Evolutionary conservation across 92 coral and sea anemone genomes (phyloP).

Genomic region (Phenganax subtilis): DNA sequence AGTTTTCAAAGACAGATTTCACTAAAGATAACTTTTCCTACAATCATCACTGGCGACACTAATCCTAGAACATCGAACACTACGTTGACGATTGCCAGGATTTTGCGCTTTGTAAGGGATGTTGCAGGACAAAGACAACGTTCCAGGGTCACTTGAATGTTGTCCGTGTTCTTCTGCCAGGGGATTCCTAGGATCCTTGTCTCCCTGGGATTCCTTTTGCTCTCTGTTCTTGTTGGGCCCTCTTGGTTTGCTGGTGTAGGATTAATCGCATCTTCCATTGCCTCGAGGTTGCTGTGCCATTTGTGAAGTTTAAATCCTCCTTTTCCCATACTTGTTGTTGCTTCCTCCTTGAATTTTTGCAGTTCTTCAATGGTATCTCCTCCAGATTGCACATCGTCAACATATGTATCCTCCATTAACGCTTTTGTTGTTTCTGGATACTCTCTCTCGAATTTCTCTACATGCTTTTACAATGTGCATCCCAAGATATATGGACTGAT

Average conservation of each 20-base stretch:
- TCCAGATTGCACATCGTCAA: conserved; percentile 19
- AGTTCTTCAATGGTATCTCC: background rate
- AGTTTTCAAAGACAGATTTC: conserved; percentile 45
- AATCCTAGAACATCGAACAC: conserved; percentile 57
- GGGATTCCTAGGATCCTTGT: conserved; percentile 21
- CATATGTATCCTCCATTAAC: conserved; percentile 2
- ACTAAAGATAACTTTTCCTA: conserved; percentile 25
- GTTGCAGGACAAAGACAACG: conserved; percentile 6
- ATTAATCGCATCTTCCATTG: conserved; percentile 16
- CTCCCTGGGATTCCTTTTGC: background rate
- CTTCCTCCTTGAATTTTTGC: conserved; percentile 47
- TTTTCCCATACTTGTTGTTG: conserved; percentile 48
- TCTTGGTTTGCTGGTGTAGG: background rate
- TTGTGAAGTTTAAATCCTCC: conserved; percentile 59
- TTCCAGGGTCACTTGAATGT: background rate
- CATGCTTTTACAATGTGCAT: background rate
- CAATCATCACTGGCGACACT: conserved; percentile 43
- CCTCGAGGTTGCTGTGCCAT: conserved; percentile 64
- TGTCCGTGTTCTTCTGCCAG: conserved; percentile 20
- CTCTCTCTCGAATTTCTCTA: background rate
- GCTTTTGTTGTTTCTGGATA: conserved; percentile 3
- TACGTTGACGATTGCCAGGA: conserved; percentile 54
- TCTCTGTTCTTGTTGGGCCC: background rate
- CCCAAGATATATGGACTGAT: background rate
- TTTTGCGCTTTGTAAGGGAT: conserved; percentile 57